These are phyloP conservation scores for Drosophila asahinai DNA, from an alignment of 1,140 invertebrate genomes.

Conservation along the genomic window DNA sequence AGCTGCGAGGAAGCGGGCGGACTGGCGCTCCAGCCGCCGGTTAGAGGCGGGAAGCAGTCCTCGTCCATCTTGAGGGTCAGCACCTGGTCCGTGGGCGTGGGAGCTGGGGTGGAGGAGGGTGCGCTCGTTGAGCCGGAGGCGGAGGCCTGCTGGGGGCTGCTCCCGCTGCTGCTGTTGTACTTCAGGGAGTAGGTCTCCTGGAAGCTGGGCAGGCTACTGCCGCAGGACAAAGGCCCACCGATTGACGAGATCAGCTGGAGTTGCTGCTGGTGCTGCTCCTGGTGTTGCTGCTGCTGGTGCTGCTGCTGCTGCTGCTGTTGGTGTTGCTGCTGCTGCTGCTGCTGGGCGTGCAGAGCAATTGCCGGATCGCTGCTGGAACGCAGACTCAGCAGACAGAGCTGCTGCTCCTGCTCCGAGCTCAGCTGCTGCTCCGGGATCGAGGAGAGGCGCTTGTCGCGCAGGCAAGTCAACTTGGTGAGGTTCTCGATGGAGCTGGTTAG, in stretches of 20 bases:
- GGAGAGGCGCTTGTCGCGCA: conserved; percentile 84
- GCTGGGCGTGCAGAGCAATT: conserved; percentile 74
- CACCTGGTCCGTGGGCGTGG: conserved; percentile 71
- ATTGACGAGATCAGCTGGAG: conserved; percentile 73
- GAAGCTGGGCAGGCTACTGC: conserved; percentile 92
- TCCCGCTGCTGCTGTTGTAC: conserved; percentile 84
- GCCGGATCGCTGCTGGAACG: conserved; percentile 84
- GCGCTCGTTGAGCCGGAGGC: conserved; percentile 42
- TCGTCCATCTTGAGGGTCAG: conserved; percentile 91
- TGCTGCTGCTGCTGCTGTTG: conserved; percentile 58
- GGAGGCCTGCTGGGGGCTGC: conserved; percentile 60
- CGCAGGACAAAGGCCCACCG: conserved; percentile 79
- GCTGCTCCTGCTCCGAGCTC: conserved; percentile 74
- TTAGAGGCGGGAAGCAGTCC: conserved; percentile 88
- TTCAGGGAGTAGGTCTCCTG: conserved; percentile 93
- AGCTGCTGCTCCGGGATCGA: conserved; percentile 83
- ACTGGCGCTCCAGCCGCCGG: conserved; percentile 58
- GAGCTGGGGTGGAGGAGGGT: conserved; percentile 39
- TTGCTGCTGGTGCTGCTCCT: conserved; percentile 53
- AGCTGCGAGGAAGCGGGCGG: conserved; percentile 43
- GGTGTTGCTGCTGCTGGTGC: conserved; percentile 37
- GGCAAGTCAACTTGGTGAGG: conserved; percentile 80
- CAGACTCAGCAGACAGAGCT: conserved; percentile 71
- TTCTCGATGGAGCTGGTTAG: conserved; percentile 81
- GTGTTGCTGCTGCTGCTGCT: conserved; percentile 57